Conservation (phyloP, 2,888 invertebrate genomes). For the Agrilus cyanescens region DNA sequence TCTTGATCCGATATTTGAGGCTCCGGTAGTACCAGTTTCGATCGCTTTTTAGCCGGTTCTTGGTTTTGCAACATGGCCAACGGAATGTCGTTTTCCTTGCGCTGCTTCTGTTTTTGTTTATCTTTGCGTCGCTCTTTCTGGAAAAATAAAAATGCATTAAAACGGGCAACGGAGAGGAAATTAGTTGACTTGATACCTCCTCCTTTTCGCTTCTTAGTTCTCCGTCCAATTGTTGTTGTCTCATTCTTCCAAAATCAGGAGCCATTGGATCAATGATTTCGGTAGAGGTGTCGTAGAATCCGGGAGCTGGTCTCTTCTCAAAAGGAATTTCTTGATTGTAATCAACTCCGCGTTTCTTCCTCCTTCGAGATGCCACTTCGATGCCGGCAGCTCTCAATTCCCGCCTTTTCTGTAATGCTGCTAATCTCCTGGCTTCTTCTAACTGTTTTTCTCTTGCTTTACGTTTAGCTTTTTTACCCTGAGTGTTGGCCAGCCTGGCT, state of each 20-base stretch:
- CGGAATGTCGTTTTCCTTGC: constrained; percentile 93
- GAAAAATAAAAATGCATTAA: constrained; percentile 18
- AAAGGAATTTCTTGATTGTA: constrained; percentile 97
- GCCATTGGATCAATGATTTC: constrained; percentile 82
- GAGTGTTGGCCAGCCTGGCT: constrained; percentile 96
- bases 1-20: constrained; percentile 95
- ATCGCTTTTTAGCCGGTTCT: constrained; percentile 84
- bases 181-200: constrained; percentile 52
- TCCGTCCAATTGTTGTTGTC: constrained; percentile 89
- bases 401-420: constrained; percentile 93
- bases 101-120: constrained; percentile 86
- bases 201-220: constrained; percentile 84
- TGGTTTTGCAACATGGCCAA: constrained; percentile 76
- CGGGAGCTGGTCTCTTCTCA: constrained; percentile 83
- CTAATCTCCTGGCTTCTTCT: constrained; percentile 92
- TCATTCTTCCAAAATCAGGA: constrained; percentile 77
- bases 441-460: constrained; percentile 97
- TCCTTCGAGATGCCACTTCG: constrained; percentile 44
- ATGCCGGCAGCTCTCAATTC: constrained; percentile 97
- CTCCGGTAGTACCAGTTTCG: constrained; percentile 89
- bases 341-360: constrained; percentile 82
- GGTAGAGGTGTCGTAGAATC: constrained; percentile 90
- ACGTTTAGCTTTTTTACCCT: constrained; percentile 87
- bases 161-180: background rate
- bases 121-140: constrained; percentile 86